These are phyloP conservation scores for Danionella cerebrum DNA, from an alignment of 2,113 vertebrate species.

Conservation along the genomic window DNA sequence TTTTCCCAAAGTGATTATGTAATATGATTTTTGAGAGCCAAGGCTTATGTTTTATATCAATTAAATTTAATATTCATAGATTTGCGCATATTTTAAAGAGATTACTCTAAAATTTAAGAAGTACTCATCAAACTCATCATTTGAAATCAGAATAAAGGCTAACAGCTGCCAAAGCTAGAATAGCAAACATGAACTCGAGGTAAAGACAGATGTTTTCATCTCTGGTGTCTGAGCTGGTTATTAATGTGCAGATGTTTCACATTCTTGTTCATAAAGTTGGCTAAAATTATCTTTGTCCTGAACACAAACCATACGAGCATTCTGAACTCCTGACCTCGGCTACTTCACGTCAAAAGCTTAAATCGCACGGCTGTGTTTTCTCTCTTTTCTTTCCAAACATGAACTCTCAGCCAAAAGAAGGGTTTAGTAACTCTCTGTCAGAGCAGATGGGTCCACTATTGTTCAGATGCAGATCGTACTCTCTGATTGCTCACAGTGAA, in stretches of 20 bases:
- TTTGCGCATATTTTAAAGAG: no score
- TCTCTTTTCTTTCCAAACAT: neutral
- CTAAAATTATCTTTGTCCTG: no score
- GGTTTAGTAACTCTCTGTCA: neutral
- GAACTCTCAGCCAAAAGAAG: neutral
- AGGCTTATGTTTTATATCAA: no score
- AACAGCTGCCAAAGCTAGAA: neutral
- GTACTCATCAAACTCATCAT: no score
- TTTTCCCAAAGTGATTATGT: no score
- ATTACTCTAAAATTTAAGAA: no score
- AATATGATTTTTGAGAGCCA: no score
- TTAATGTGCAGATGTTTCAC: neutral
- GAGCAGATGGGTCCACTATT: no score
- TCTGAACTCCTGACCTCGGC: neutral
- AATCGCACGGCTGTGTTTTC: neutral
- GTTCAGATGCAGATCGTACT: no score
- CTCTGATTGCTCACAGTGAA: no score
- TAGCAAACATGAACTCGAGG: neutral
- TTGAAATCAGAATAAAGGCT: neutral
- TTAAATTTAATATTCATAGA: no score
- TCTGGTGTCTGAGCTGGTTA: neutral
- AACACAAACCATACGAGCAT: conserved; percentile 7
- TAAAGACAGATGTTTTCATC: neutral
- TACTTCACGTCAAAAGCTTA: neutral
- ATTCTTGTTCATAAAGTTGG: no score